Conservation (phyloP, 2,113 vertebrate species). For the Noctilio leporinus region DNA sequence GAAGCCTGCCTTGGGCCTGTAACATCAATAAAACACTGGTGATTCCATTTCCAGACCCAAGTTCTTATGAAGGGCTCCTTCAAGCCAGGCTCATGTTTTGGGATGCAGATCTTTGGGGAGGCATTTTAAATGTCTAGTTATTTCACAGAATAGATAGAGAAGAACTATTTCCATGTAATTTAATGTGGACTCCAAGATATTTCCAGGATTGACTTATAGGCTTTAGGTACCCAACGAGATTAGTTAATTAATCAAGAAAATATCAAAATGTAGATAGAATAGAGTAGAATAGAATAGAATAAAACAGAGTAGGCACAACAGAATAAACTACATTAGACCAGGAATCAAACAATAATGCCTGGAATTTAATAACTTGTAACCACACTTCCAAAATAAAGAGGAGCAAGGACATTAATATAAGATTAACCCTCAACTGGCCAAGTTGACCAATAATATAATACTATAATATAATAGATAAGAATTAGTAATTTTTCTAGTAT, state of each 20-base stretch:
- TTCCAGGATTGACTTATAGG: slow-evolving; percentile 27
- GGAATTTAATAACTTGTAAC: background rate
- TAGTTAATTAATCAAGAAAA: slow-evolving; percentile 27
- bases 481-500: background rate
- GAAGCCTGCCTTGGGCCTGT: slow-evolving; percentile 56
- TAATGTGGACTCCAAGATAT: slow-evolving; percentile 13
- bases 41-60: slow-evolving; percentile 59
- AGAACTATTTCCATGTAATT: slow-evolving; percentile 23
- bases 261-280: background rate
- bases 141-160: slow-evolving; percentile 43
- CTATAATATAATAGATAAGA: background rate
- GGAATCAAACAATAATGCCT: background rate
- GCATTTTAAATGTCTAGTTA: slow-evolving; percentile 63
- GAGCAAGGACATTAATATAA: background rate
- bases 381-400: background rate
- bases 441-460: background rate
- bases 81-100: slow-evolving; percentile 61
- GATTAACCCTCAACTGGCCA: background rate
- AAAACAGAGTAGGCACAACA: background rate
- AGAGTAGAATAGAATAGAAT: background rate
- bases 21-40: slow-evolving; percentile 62
- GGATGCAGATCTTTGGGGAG: slow-evolving; percentile 60
- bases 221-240: background rate
- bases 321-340: background rate
- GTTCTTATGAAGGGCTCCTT: slow-evolving; percentile 64